Evolutionary conservation across 1,140 invertebrate species (phyloP), one percentile per base, ranked within the genome.

Genomic region (Notospermus geniculatus): DNA sequence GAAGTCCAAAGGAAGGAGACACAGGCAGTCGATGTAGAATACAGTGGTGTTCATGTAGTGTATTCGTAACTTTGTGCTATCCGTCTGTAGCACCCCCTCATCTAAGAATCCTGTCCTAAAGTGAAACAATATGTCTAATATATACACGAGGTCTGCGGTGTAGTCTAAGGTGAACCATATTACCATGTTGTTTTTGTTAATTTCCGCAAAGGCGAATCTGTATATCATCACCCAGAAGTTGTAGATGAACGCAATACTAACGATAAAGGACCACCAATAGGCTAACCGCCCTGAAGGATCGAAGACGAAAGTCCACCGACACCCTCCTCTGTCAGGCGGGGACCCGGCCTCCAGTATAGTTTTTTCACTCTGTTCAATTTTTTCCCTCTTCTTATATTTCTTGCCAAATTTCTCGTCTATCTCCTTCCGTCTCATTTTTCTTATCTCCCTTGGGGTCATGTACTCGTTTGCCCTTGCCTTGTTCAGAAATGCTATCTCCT

Each of bases 1-100:
- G 85, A 97, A 96, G 85, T 98, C 96, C 76, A 98, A 86, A 64
- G 96, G 96, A 75, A 98, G 84, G 75, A 98, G 87, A 86, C 95
- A 98, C 78, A 98, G 86, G 83, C 93, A 96, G 86, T 98, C 96
- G 81, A 98, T 93, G 86, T 99, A 98, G 85, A 98, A 98, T 52
- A 91, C 93, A 57, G 95, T 98, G 67, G 93, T 95, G 85, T 98
- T 98, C 90, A 97, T 96, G 82, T 99, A 98, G 81, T 98, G 94
- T 70, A 93, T 90, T 56, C 95, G 87, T 60, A 98, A 83, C 81
- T 97, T 97, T 2, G 88, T 87, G 25, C 92, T 87, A 82, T 98
- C 94, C 29, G 95, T 98, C 81, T 98, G 95, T 61, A 98, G 84
- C 23, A 98, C 95, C 1, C 79, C 79, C 54, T 80, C 77, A 32